Evolutionary conservation across 2,797 vertebrate species (phyloP), one percentile per base, ranked within the genome.

Genomic region (Ambastaia sidthimunki): DNA sequence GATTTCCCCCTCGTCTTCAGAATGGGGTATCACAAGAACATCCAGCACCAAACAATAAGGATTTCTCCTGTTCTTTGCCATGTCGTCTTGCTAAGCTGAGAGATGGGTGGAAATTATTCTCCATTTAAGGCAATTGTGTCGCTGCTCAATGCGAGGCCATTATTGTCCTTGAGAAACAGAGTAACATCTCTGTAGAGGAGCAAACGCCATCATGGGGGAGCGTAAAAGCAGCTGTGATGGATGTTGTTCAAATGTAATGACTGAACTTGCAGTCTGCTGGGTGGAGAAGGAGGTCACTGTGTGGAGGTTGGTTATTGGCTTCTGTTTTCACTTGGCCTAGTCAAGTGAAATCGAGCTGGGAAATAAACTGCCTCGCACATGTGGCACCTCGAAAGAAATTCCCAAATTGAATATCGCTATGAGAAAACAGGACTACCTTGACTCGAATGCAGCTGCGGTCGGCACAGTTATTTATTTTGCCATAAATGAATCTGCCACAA

Each of bases 111-210:
- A 66, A 78, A 85, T 78, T 69, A 78, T 72, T 81, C 74, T 72
- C 77, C 60, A 76, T 85, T 85, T 82, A 78, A 68, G 63, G 71
- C 74, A 74, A 78, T 86, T 85, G 54, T 74, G 66, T 50, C 16
- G 21, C 73, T 70, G 73, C 67, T 86, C 73, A 41, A 77, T 83
- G 85, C 74, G 68, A 82, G 77, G 82, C 60, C 82, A 78, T 83
- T 76, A 82, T 66, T 70, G 81, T 59, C 76, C 80, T 21, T 37
- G 70, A 76, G 83, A 72, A 78, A 80, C 63, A 44, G 50, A 80
- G 79, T 82, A 79, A 81, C 72, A 76, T 80, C 62, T 81, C 79
- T 73, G 47, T 75, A 28, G 79, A 74, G 79, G 47, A 44, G 47
- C 37, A 41, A 10, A 41, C 37, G 37, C 7, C 37, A 41, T 9